phyloP scores from a whole-genome alignment of 2,113 vertebrate species.

The Aphelocoma coerulescens region DNA sequence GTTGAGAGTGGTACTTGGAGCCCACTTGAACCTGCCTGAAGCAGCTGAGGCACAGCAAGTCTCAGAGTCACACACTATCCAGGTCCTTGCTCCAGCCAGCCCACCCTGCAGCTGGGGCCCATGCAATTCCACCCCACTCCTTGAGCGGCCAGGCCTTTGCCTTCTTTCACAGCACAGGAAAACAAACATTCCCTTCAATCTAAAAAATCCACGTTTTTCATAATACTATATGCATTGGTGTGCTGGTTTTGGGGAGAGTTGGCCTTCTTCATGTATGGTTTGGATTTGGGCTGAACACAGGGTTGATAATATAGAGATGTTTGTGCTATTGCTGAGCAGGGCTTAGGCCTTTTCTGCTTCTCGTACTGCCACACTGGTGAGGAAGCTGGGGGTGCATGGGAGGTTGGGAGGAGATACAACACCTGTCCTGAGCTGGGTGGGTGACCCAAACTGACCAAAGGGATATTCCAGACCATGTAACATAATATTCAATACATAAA shows the following conservation, averaged over 20 bases:
- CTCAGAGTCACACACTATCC: neutral
- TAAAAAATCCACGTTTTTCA: neutral
- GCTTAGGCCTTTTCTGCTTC: neutral
- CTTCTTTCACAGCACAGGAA: neutral
- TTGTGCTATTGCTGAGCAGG: neutral
- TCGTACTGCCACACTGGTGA: fast-evolving
- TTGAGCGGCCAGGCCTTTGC: neutral
- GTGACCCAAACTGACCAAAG: neutral
- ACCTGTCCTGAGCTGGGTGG: neutral
- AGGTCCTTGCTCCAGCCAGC: neutral
- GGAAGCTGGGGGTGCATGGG: neutral
- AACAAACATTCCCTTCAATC: neutral
- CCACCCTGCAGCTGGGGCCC: neutral
- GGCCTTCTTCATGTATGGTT: neutral
- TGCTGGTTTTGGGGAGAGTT: neutral
- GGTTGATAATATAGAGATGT: fast-evolving
- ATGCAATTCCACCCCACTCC: neutral
- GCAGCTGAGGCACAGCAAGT: neutral
- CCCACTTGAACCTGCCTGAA: neutral
- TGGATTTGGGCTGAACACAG: neutral
- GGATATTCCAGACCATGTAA: neutral
- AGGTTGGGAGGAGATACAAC: neutral
- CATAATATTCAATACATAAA: neutral
- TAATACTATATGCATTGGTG: neutral
- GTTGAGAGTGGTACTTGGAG: neutral